Percentiles rank a stretch among this genome's conserved stretches.
Evolutionary conservation across 2,113 vertebrate genomes (phyloP).

Genomic region (Barbus barbus): DNA sequence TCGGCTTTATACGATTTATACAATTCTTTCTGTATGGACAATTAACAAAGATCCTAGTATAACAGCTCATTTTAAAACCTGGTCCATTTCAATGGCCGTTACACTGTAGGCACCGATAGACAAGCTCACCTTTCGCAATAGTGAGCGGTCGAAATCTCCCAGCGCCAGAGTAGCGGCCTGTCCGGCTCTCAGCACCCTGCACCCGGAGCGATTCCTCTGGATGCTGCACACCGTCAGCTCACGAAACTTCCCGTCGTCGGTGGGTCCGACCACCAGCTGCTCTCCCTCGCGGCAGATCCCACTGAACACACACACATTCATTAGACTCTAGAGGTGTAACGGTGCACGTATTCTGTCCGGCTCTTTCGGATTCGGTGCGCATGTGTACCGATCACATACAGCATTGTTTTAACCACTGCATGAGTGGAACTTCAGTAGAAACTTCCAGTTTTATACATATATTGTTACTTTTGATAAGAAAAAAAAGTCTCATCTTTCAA

Average conservation of each 20-base stretch:
- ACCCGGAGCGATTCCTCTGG: slow-evolving; percentile 94
- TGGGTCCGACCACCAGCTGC: slow-evolving; percentile 91
- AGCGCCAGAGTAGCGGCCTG: slow-evolving; percentile 95
- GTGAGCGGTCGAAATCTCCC: slow-evolving; percentile 88
- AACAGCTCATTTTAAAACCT: not conserved
- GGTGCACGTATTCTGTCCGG: too few species aligned
- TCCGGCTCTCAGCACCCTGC: slow-evolving; percentile 91
- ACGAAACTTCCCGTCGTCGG: slow-evolving; percentile 87
- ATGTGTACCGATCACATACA: too few species aligned
- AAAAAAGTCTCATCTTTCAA: too few species aligned
- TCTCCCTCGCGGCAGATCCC: slow-evolving; percentile 98
- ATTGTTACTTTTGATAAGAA: too few species aligned
- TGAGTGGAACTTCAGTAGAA: too few species aligned
- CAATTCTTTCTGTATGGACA: not conserved
- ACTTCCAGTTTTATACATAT: too few species aligned
- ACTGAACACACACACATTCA: slow-evolving; percentile 66
- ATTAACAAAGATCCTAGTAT: not conserved
- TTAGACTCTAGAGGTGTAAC: not conserved
- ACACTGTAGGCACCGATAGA: too few species aligned
- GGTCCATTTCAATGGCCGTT: too few species aligned
- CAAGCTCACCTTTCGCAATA: slow-evolving; percentile 95
- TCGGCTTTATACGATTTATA: too few species aligned
- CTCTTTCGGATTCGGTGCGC: too few species aligned
- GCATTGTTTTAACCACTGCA: too few species aligned
- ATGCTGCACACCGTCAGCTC: slow-evolving; percentile 91